Base-by-base conservation (phyloP, 2,113 vertebrate species). In the Tachuris rubrigastra region DNA sequence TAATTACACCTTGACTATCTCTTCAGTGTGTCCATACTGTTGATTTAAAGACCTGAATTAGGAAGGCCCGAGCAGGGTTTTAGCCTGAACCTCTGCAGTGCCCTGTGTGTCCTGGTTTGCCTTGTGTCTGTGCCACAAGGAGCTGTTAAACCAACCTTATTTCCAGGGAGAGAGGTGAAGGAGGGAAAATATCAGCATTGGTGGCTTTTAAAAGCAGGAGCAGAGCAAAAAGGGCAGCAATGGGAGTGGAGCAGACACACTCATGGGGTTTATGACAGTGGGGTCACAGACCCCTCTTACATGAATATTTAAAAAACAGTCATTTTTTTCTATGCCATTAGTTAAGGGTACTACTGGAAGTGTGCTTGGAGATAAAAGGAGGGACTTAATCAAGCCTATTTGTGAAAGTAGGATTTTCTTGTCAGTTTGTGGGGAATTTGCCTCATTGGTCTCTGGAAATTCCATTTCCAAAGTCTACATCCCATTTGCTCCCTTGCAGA, bases 1-100 rank as follows among this genome's bases (percentile, higher is more conserved):
- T 68, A 39, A 33, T 20, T 55, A 30, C 22, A 21, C 18, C 0
- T 21, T 2, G 17, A 79, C 2, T 1, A 6, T 16, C 49, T 47
- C 69, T 30, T 59, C 37, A 30, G 3, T 2, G 41, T 5, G 12
- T 47, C 49, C 12, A 1, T 1, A 5, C 4, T 4, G 47, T 24
- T 41, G 52, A 8, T 56, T 76, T 89, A 44, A 8, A 71, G n/a
- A 15, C 11, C 53, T 59, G 62, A 27, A 24, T 65, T 37, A 52
- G 17, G 53, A 4, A 69, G 14, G 10, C 42, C 49, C 67, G 66
- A 68, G 62, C 39, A 10, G 76, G 69, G 41, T 30, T 93, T 59
- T n/a, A 37, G 14, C 28, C 33, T 14, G 23, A 75, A 41, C 19
- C 39, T 14, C 18, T 7, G 17, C 58, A 25, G 19, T 9, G 8